Evolutionary conservation across 1,140 invertebrate species (phyloP), one percentile per base, ranked within the genome.

Genomic region (Neodiprion fabricii): DNA sequence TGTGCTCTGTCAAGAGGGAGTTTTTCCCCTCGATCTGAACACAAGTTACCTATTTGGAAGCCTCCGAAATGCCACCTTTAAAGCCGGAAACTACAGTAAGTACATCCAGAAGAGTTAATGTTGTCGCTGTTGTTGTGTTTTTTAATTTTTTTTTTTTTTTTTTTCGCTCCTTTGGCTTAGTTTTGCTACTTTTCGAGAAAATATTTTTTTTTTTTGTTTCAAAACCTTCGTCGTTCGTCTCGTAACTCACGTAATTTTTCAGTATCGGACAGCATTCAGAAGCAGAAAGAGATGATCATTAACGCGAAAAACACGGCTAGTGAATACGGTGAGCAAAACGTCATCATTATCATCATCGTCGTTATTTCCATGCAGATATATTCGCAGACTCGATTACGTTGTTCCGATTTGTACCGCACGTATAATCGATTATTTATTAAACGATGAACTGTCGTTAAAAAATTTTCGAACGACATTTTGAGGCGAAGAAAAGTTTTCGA

Each of bases 231-330:
- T 61, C 8, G 28, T 40, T 40, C 28, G 5, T 40, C 28, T 3
- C 1, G 28, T 40, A 21, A 21, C 5, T 40, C 28, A 40, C 28
- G 28, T 40, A 40, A 40, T 61, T 61, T 82, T 82, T 48, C 80
- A 83, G 83, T 84, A 70, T 75, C 75, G 12, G 81, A 81, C 71
- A 61, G 82, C 70, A 73, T 84, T 71, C 80, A 79, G 73, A 75
- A 79, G 70, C 83, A 82, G 71, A 84, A 78, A 81, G 76, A 80
- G 72, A 73, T 82, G 71, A 75, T 84, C 68, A 76, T 83, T 74
- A 82, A 79, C 67, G 77, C 82, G 48, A 83, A 81, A 68, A 81
- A 82, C 17, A 79, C 81, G 49, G 81, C 83, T 50, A 77, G 80
- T 48, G 77, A 83, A 53, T 78, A 78, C 77, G 81, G 82, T 84